A percentile compares a stretch with the other conserved stretches of the same genome.
Conservation (phyloP, 2,113 vertebrate species). For the Antechinus flavipes region DNA sequence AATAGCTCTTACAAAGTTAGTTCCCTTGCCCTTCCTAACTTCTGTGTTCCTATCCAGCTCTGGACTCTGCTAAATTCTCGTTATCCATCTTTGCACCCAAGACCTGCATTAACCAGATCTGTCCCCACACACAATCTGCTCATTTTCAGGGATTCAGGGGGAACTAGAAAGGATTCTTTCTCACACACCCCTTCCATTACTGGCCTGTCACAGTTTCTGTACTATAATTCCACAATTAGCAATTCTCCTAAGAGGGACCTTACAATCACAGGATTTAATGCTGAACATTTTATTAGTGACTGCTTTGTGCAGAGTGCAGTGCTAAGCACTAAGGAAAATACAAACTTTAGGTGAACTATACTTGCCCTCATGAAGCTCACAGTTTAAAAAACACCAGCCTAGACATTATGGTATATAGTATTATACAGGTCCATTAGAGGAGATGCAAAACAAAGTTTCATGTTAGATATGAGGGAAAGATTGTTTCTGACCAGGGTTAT, state of each 20-base stretch:
- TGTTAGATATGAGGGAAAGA: background rate
- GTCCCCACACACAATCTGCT: background rate
- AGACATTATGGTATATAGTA: background rate
- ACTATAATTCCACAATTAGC: background rate
- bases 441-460: background rate
- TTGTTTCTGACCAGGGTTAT: background rate
- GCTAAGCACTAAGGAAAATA: background rate
- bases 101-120: background rate
- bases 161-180: background rate
- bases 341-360: background rate
- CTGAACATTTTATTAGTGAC: background rate
- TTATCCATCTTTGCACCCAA: background rate
- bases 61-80: background rate
- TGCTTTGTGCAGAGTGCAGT: background rate
- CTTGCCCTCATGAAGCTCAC: background rate
- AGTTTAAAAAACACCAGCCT: background rate
- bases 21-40: background rate
- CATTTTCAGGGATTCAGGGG: background rate
- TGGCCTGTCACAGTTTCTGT: background rate
- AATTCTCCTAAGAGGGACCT: background rate
- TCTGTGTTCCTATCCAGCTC: background rate
- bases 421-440: background rate
- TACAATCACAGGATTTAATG: background rate
- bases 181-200: background rate
- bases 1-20: background rate